Evolutionary conservation across 2,113 vertebrate species (phyloP), one percentile per base, ranked within the genome.

Genomic region (Cathartes aura): DNA sequence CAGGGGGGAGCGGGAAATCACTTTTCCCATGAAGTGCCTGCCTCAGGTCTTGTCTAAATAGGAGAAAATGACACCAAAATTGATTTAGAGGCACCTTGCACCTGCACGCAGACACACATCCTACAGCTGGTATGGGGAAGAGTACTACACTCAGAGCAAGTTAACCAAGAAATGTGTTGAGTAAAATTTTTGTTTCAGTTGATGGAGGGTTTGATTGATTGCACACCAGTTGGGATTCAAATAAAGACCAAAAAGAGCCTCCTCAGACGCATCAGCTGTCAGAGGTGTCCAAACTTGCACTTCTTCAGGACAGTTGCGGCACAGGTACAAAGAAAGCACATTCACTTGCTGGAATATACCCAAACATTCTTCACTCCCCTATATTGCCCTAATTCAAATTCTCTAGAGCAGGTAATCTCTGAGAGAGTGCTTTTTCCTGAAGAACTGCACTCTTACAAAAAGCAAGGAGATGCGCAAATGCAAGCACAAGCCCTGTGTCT

Each of bases 201-300:
- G 58, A 45, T 17, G 24, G 43, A 89, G 50, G 4, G 8, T 38
- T 78, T 78, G 29, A 81, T 15, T 32, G 47, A 84, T 42, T 79
- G 48, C 62, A 27, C 0, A 43, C 38, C 15, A 29, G 24, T 30
- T 32, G 38, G 47, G 36, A 75, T 24, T 72, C 64, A 64, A 73
- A 15, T 9, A 59, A 72, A 75, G 52, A 67, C 30, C 21, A 38
- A 58, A 53, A 79, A 36, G 22, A 94, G 45, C 17, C 34, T 68
- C 19, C 34, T 68, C 76, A 55, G 63, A 59, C 2, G 1, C 2
- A 5, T 27, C 66, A 72, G 30, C 53, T 80, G 5, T 8, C 63
- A 91, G 67, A 92, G 32, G 62, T 32, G 64, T 20, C 81, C 93
- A 58, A 34, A 94, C 89, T 45, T 90, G 84, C 38, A 53, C 50